These are phyloP conservation scores for Leptopilina syphax DNA, from an alignment of 2,888 invertebrate species.

Conservation along the genomic window DNA sequence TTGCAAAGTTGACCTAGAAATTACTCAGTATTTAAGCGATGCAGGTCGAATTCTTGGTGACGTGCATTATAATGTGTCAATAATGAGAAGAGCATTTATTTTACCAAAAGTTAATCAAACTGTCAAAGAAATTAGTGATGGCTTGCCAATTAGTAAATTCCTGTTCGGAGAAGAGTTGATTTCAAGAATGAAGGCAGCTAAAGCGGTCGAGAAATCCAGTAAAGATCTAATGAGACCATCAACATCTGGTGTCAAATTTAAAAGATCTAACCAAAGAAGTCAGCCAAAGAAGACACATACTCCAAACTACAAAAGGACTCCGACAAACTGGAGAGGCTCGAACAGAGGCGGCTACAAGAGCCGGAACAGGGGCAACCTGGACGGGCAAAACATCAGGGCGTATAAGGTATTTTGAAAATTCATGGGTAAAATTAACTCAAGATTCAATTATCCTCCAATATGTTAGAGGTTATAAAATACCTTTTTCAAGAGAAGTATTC, in stretches of 20 bases:
- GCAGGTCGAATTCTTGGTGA: too few relatives aligned
- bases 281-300: background rate
- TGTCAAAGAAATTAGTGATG: constrained; percentile 8
- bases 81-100: too few relatives aligned
- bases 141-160: background rate
- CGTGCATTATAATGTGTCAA: too few relatives aligned
- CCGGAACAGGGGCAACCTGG: constrained; percentile 5
- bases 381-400: background rate
- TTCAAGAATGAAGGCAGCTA: constrained; percentile 3
- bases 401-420: too few relatives aligned
- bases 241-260: background rate
- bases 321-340: constrained; percentile 14
- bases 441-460: too few relatives aligned
- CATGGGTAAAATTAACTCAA: too few relatives aligned
- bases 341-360: background rate
- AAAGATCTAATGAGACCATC: background rate
- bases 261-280: background rate
- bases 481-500: too few relatives aligned
- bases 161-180: background rate
- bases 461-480: too few relatives aligned
- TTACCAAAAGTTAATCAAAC: constrained; percentile 3
- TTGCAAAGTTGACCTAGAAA: too few relatives aligned
- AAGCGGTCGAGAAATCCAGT: constrained; percentile 5
- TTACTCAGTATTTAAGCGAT: too few relatives aligned
- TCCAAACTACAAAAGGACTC: background rate